Evolutionary conservation across 2,888 invertebrate species (phyloP).

Genomic region (Volucella inanis): DNA sequence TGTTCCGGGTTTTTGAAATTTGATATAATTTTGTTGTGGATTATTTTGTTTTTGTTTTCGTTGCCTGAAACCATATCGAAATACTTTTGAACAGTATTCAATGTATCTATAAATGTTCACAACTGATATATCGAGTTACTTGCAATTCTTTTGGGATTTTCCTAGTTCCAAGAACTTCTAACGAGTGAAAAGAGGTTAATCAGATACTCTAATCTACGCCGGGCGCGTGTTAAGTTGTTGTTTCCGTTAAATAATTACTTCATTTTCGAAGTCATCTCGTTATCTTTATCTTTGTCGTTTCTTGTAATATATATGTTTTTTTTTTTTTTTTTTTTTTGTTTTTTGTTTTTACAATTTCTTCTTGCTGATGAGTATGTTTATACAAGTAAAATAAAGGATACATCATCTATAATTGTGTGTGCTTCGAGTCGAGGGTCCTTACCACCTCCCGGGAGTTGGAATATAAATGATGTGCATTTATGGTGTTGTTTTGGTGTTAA

Average conservation of each 20-base stretch:
- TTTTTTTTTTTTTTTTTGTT: not conserved
- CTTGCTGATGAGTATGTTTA: not conserved
- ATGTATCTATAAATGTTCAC: not conserved
- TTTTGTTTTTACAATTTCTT: not conserved
- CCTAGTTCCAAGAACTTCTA: too few relatives aligned
- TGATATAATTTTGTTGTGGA: conserved; percentile 27
- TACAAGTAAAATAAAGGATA: conserved; percentile 7
- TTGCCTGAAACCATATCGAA: conserved; percentile 57
- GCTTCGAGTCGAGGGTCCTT: conserved; percentile 13
- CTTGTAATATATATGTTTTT: not conserved
- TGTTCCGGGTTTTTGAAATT: conserved; percentile 46
- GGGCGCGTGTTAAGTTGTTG: not conserved
- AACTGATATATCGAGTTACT: not conserved
- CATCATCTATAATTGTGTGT: conserved; percentile 8
- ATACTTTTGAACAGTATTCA: not conserved
- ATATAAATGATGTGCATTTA: conserved; percentile 47
- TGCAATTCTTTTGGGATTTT: too few relatives aligned
- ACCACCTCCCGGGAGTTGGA: not conserved
- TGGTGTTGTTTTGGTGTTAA: conserved; percentile 27
- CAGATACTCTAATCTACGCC: conserved; percentile 27
- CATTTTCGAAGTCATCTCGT: conserved; percentile 26
- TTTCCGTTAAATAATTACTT: conserved; percentile 37
- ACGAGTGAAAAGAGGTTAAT: conserved; percentile 20
- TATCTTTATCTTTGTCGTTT: conserved; percentile 18
- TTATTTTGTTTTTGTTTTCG: not conserved